These are phyloP conservation scores for Thelaira solivaga DNA, from an alignment of 2,888 invertebrate species.

Conservation along the genomic window DNA sequence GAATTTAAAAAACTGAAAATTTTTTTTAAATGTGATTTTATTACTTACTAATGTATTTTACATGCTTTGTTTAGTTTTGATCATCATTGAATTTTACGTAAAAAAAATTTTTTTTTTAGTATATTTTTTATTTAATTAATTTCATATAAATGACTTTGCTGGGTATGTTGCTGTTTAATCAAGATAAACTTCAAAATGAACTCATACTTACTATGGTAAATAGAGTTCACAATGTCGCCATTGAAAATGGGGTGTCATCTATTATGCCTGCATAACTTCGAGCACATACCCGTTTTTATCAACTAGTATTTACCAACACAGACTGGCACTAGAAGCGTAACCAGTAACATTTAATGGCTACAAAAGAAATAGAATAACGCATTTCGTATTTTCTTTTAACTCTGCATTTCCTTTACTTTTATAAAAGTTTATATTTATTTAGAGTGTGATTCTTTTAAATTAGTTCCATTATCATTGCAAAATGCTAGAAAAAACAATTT, in stretches of 20 bases:
- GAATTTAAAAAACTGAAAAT: too few species aligned
- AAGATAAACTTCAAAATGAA: slow-evolving; percentile 48
- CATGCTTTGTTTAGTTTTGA: too few species aligned
- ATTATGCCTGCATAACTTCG: slow-evolving; percentile 14
- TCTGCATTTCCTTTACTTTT: neutral
- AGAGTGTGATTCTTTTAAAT: slow-evolving; percentile 65
- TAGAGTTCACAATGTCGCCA: slow-evolving; percentile 36
- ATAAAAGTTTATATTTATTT: slow-evolving; percentile 9
- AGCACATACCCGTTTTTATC: neutral
- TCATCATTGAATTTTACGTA: too few species aligned
- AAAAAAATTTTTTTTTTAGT: too few species aligned
- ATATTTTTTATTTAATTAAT: too few species aligned
- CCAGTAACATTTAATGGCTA: neutral
- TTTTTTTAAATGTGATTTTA: too few species aligned
- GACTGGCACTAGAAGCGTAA: neutral
- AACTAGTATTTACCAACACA: neutral
- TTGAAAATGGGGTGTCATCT: slow-evolving; percentile 7
- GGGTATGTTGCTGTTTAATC: too few species aligned
- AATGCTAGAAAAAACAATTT: slow-evolving; percentile 62
- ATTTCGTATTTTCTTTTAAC: neutral
- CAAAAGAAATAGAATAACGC: neutral
- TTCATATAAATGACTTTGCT: too few species aligned
- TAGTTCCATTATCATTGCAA: slow-evolving; percentile 69
- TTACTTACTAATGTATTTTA: too few species aligned
- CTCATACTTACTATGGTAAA: neutral